These are phyloP conservation scores for Eupithecia centaureata DNA, from an alignment of 2,888 invertebrate genomes.

Conservation along the genomic window DNA sequence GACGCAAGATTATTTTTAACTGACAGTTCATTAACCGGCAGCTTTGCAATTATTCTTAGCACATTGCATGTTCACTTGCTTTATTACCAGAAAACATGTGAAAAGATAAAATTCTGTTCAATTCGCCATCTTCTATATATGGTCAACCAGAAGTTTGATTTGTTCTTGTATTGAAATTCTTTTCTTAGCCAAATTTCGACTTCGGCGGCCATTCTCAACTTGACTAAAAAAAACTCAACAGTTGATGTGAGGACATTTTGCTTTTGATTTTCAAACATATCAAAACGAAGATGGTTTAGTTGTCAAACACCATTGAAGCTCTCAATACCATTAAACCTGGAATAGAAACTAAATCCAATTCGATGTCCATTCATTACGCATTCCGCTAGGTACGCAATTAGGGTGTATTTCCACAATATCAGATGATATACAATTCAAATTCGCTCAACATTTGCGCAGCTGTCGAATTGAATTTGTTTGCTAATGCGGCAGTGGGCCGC, in stretches of 20 bases:
- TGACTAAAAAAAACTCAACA: too few species aligned
- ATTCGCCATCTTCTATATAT: not conserved
- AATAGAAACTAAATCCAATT: slow-evolving; percentile 4
- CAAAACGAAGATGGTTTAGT: not conserved
- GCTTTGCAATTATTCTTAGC: slow-evolving; percentile 51
- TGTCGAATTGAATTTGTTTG: slow-evolving; percentile 54
- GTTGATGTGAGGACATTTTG: too few species aligned
- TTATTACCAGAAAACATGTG: slow-evolving; percentile 43
- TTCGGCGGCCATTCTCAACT: too few species aligned
- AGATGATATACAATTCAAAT: slow-evolving; percentile 43
- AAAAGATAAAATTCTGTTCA: slow-evolving; percentile 23
- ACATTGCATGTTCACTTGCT: slow-evolving; percentile 50
- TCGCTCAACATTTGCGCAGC: slow-evolving; percentile 50
- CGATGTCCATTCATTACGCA: slow-evolving; percentile 14
- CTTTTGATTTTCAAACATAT: not conserved
- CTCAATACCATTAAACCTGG: not conserved
- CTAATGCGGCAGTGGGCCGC: slow-evolving; percentile 45
- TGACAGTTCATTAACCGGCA: slow-evolving; percentile 67
- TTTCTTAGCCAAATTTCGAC: too few species aligned
- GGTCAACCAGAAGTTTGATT: not conserved
- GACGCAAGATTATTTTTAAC: slow-evolving; percentile 68
- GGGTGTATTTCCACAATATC: slow-evolving; percentile 24
- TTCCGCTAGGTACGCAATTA: slow-evolving; percentile 11
- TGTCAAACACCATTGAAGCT: not conserved
- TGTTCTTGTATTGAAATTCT: not conserved